Percentiles rank a stretch among this genome's conserved stretches.
Evolutionary conservation across 2,888 invertebrate species (phyloP).

Genomic region (Punctoribates punctum): DNA sequence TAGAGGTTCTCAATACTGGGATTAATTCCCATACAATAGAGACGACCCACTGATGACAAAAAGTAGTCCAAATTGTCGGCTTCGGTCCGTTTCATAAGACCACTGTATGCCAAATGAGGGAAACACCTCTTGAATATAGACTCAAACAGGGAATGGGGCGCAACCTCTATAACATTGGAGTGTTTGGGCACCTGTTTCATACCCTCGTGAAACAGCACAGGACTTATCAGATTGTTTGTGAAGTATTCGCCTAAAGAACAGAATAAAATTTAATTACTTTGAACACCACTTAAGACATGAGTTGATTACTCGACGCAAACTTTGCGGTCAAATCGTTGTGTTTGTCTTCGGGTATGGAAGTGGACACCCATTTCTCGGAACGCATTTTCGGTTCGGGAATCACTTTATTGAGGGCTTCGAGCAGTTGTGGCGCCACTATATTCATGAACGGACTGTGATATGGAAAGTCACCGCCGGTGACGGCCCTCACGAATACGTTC

Average conservation of each 20-base stretch:
- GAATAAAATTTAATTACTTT: not conserved
- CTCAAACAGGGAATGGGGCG: slow-evolving; percentile 90
- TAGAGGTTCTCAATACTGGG: slow-evolving; percentile 48
- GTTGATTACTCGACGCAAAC: slow-evolving; percentile 63
- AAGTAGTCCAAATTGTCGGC: slow-evolving; percentile 55
- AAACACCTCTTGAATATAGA: slow-evolving; percentile 84
- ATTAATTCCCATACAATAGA: slow-evolving; percentile 41
- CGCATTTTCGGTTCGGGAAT: slow-evolving; percentile 76
- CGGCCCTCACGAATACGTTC: slow-evolving; percentile 75
- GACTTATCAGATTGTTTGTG: slow-evolving; percentile 89
- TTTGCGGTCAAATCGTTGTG: slow-evolving; percentile 75
- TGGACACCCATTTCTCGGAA: slow-evolving; percentile 80
- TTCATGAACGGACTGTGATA: slow-evolving; percentile 91
- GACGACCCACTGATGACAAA: slow-evolving; percentile 55
- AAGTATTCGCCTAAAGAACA: slow-evolving; percentile 80
- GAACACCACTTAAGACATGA: not conserved
- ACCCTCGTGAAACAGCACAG: slow-evolving; percentile 88
- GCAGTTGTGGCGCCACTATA: slow-evolving; percentile 74
- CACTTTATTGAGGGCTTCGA: slow-evolving; percentile 52
- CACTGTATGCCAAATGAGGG: slow-evolving; percentile 68
- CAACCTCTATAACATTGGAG: slow-evolving; percentile 85
- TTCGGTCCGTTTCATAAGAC: slow-evolving; percentile 73
- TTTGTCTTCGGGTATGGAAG: slow-evolving; percentile 79
- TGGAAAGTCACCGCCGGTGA: slow-evolving; percentile 82
- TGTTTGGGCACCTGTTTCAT: slow-evolving; percentile 76